Evolutionary conservation across 2,113 vertebrate species (phyloP).

Genomic region (Probosciger aterrimus): DNA sequence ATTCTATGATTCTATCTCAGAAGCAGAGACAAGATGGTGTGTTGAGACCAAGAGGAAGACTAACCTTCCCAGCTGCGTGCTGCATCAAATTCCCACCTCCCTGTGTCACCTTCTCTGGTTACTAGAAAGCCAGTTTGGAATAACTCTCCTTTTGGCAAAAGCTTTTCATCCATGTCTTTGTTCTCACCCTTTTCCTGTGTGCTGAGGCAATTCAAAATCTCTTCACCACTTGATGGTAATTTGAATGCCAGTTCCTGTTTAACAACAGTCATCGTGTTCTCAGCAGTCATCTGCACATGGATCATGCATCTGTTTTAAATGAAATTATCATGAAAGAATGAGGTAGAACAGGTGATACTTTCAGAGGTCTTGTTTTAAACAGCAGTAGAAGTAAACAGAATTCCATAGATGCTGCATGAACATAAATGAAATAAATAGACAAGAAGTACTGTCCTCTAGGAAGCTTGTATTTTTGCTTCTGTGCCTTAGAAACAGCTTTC

Average conservation of each 20-base stretch:
- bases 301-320: neutral
- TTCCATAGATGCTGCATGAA: neutral
- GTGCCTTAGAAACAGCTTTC: neutral
- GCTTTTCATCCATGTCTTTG: neutral
- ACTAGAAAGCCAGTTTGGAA: neutral
- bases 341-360: neutral
- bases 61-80: neutral
- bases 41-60: neutral
- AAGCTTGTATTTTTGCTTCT: neutral
- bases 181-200: neutral
- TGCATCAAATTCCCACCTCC: neutral
- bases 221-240: neutral
- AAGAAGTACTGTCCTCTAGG: neutral
- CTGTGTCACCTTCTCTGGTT: neutral
- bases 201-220: neutral
- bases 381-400: neutral
- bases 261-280: neutral
- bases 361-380: neutral
- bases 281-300: neutral
- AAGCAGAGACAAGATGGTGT: neutral
- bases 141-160: neutral
- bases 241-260: neutral
- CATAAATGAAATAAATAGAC: neutral
- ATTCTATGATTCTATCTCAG: too few species aligned
- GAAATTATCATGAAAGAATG: neutral